These are phyloP conservation scores for Diloba caeruleocephala DNA, from an alignment of 2,888 invertebrate species.

Conservation along the genomic window DNA sequence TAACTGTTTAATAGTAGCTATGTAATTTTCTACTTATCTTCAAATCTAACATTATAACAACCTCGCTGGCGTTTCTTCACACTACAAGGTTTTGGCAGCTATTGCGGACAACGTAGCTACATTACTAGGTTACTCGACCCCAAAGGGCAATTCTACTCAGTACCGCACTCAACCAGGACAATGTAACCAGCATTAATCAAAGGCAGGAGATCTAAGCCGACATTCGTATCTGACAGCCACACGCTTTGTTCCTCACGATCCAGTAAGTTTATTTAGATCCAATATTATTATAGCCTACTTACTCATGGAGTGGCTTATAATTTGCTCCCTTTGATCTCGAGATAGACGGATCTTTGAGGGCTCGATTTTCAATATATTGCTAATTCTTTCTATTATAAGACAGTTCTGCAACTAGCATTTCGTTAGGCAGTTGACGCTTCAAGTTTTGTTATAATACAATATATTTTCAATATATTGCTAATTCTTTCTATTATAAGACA, in stretches of 20 bases:
- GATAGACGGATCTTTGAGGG: constrained; percentile 61
- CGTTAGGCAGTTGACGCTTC: constrained; percentile 29
- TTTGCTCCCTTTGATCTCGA: constrained; percentile 65
- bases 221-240: constrained; percentile 45
- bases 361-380: constrained; percentile 59
- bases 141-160: constrained; percentile 41
- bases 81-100: constrained; percentile 7
- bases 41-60: constrained; percentile 2
- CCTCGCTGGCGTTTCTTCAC: constrained; percentile 2
- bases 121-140: constrained; percentile 21
- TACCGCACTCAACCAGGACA: constrained; percentile 23
- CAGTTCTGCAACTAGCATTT: constrained; percentile 47
- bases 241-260: constrained; percentile 63
- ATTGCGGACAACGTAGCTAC: constrained; percentile 23
- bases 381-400: constrained; percentile 63
- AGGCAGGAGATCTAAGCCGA: constrained; percentile 31
- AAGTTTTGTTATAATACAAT: constrained; percentile 15
- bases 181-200: constrained; percentile 42
- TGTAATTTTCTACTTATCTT: neutral
- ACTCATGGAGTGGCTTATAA: constrained; percentile 63
- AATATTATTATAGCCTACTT: constrained; percentile 59
- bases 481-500: constrained; percentile 53
- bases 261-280: constrained; percentile 64
- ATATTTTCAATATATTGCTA: constrained; percentile 15
- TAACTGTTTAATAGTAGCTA: too few relatives aligned